Conservation (phyloP, 2,888 invertebrate species). For the Trichopria drosophilae region DNA sequence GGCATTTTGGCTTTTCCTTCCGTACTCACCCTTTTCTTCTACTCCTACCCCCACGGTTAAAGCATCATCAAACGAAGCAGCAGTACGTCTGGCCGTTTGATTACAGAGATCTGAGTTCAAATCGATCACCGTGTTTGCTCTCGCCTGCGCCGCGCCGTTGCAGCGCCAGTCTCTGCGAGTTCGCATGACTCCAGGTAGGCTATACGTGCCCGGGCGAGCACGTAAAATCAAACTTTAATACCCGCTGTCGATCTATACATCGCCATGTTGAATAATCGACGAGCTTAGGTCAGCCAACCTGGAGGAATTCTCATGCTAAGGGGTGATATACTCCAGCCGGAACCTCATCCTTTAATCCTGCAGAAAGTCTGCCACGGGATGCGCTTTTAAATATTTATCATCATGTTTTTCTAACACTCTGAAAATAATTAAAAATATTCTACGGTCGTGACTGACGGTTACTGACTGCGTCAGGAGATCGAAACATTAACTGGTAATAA, state of each 20-base stretch:
- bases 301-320: constrained; percentile 35
- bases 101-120: constrained; percentile 57
- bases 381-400: too few species aligned
- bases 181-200: neutral
- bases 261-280: constrained; percentile 45
- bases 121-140: constrained; percentile 42
- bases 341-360: too few species aligned
- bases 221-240: constrained; percentile 45
- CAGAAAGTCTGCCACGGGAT: too few species aligned
- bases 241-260: constrained; percentile 38
- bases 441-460: too few species aligned
- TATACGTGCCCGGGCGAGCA: constrained; percentile 40
- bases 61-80: constrained; percentile 32
- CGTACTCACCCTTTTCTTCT: too few species aligned
- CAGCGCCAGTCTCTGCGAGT: neutral
- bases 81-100: constrained; percentile 49
- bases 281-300: constrained; percentile 37
- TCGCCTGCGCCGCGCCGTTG: constrained; percentile 27
- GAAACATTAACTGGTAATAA: too few species aligned
- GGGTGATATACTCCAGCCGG: neutral
- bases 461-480: too few species aligned
- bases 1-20: too few species aligned
- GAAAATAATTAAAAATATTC: too few species aligned
- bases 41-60: too few species aligned
- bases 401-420: too few species aligned